Conservation (phyloP, 2,888 invertebrate species). For the Mesochorus sp. region DNA sequence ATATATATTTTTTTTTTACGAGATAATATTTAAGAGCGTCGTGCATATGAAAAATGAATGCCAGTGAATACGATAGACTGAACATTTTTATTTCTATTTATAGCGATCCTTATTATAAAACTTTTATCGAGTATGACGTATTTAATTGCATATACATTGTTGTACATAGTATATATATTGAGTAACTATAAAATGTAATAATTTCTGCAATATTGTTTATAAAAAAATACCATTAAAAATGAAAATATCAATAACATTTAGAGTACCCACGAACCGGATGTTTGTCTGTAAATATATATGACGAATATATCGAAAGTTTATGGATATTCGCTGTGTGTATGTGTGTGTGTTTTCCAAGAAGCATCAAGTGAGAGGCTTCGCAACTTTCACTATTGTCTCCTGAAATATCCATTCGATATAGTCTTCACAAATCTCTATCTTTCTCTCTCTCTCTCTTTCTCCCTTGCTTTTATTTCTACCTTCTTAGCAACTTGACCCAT, state of each 20-base stretch:
- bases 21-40: neutral
- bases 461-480: neutral
- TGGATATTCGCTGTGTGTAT: constrained; percentile 52
- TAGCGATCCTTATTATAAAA: constrained; percentile 18
- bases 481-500: too few species aligned
- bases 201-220: constrained; percentile 6
- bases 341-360: too few species aligned
- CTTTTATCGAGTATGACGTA: constrained; percentile 3
- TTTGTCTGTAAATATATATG: constrained; percentile 42
- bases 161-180: constrained; percentile 18
- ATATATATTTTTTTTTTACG: neutral
- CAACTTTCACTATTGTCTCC: constrained; percentile 54
- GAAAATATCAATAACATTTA: constrained; percentile 33
- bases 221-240: neutral
- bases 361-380: constrained; percentile 16
- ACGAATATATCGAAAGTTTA: constrained; percentile 47
- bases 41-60: too few species aligned
- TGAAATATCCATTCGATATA: neutral
- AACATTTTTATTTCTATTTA: constrained; percentile 28
- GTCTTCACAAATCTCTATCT: neutral
- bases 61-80: constrained; percentile 30
- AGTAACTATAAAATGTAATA: constrained; percentile 38
- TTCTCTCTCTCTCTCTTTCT: neutral
- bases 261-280: constrained; percentile 28
- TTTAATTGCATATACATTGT: neutral